Percentiles rank a stretch among this genome's conserved stretches.
phyloP scores from a whole-genome alignment of 2,888 invertebrate genomes.

The Lissonota sp. region DNA sequence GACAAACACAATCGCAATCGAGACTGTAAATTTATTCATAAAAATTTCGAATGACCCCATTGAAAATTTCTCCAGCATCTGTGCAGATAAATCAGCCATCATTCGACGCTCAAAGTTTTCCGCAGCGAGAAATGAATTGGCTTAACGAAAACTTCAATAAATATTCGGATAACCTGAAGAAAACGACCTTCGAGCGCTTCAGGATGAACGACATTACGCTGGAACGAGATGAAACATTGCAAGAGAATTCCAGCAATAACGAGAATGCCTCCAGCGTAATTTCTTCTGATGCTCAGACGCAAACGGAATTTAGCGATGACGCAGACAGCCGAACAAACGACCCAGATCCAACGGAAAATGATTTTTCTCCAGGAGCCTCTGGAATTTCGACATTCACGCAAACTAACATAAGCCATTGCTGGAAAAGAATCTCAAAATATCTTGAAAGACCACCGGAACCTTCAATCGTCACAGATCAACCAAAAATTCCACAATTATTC shows the following conservation, averaged over 20 bases:
- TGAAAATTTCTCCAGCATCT: background rate
- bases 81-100: background rate
- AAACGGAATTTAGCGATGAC: constrained; percentile 21
- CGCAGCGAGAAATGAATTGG: background rate
- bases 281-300: background rate
- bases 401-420: constrained; percentile 28
- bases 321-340: background rate
- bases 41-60: no score
- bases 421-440: background rate
- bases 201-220: constrained; percentile 13
- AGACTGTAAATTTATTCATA: no score
- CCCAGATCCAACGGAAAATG: background rate
- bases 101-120: background rate
- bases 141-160: background rate
- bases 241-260: constrained; percentile 9
- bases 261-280: background rate
- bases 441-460: background rate
- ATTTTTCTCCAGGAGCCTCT: background rate
- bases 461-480: background rate
- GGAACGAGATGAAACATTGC: background rate
- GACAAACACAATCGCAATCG: no score
- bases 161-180: constrained; percentile 11
- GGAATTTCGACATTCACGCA: constrained; percentile 27
- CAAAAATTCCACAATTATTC: background rate
- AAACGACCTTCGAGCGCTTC: constrained; percentile 22